Base-by-base conservation (phyloP, 2,888 invertebrate genomes). In the Trissoscelio sp. region DNA sequence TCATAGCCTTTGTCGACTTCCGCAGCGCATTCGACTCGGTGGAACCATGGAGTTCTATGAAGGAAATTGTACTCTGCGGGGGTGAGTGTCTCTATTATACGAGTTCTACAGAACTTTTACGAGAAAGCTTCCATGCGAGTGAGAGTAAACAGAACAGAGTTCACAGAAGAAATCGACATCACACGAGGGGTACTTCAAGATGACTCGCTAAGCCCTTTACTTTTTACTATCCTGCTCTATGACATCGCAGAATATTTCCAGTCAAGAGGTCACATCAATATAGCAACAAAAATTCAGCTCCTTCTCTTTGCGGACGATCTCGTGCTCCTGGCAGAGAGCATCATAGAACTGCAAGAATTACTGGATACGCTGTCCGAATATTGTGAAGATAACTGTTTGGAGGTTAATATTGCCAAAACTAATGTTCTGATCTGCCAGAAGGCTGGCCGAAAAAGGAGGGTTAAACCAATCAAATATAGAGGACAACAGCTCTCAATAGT, bases 1-100 rank as follows among this genome's bases (percentile, higher is more conserved):
- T 2, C 9, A 0, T 31, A 1, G 79, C 46, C 16, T 86, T 87
- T 64, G 62, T 86, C 9, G 86, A 86, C 44, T 81, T 86, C 11
- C 58, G 64, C 5, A 44, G 62, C 20, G 78, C 81, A 0, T 87
- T 86, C 42, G 85, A 84, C 48, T 81, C 77, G 1, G 72, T 86
- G 0, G 48, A 9, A 48, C 0, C 85, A 86, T 53, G 18, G 53
- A 0, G 31, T 79, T 12, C 81, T 86, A 0, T 85, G 83, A 69
- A 9, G 12, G n/a, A 9, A 4, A n/a, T 1, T n/a, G 7, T 37
- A 9, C n/a, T 3, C 31, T 31, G 0, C 31, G 9, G 37, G 11
- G 9, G 9, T 1, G 9, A n/a, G 37, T n/a, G n/a, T 37, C 37
- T n/a, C 1, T n/a, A 37, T 37, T n/a, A 9, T 31, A 0, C 9